phyloP scores from a whole-genome alignment of 2,113 vertebrate species.

The Brachypteracias leptosomus region DNA sequence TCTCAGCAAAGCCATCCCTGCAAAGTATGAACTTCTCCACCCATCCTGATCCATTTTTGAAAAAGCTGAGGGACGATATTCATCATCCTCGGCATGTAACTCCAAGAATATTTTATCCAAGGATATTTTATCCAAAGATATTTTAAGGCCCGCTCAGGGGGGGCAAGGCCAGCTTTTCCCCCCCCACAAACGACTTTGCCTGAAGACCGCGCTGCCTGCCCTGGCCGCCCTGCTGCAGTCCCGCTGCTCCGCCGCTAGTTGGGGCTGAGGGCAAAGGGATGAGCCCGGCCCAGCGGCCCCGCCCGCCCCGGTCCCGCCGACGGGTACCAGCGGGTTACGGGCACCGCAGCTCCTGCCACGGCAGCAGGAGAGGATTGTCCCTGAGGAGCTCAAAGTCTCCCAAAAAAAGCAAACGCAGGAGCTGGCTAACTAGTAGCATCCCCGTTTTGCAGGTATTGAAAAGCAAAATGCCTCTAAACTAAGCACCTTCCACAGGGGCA shows the following conservation, averaged over 20 bases:
- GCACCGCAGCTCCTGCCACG: neutral
- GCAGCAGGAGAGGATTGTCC: no score
- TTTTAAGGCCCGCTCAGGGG: neutral
- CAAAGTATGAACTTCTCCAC: neutral
- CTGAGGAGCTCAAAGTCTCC: rapidly evolving
- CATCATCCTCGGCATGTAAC: neutral
- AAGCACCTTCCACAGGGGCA: neutral
- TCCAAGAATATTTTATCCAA: no score
- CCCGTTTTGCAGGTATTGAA: neutral
- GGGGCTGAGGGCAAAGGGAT: constrained; percentile 64
- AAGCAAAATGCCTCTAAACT: neutral
- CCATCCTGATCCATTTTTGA: neutral
- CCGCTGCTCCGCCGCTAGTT: constrained; percentile 54
- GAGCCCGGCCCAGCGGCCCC: neutral
- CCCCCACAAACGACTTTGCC: rapidly evolving
- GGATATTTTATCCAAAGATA: no score
- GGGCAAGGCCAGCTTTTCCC: neutral
- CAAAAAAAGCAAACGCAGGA: rapidly evolving
- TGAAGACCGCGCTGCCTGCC: rapidly evolving
- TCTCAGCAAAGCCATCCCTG: neutral
- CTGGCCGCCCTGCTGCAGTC: neutral
- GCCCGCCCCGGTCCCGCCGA: neutral
- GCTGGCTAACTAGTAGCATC: rapidly evolving
- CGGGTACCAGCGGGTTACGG: neutral
- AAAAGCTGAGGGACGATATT: neutral